phyloP scores from a whole-genome alignment of 2,797 vertebrate genomes.

The Peromyscus eremicus region DNA sequence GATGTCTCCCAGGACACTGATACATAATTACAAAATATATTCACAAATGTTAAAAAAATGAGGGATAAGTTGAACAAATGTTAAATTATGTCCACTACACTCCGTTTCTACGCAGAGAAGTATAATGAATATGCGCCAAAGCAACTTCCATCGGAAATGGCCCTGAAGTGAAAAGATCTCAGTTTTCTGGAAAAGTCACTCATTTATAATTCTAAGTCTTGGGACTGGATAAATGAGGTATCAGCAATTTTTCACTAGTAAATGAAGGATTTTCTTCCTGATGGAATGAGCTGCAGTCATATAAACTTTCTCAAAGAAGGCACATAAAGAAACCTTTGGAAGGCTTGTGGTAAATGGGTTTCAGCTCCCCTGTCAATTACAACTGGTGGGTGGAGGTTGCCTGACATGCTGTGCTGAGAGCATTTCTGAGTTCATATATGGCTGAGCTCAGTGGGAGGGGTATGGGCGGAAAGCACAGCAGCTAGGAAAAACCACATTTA shows the following conservation, averaged over 20 bases:
- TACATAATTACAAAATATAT: background rate
- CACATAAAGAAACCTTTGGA: background rate
- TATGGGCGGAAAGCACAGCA: background rate
- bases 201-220: background rate
- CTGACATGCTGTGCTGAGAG: background rate
- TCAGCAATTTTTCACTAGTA: background rate
- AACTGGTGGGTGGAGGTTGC: background rate
- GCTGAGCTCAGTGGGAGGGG: background rate
- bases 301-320: constrained; percentile 31
- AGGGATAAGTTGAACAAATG: background rate
- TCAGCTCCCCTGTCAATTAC: background rate
- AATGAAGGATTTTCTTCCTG: constrained; percentile 41
- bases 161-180: constrained; percentile 22
- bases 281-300: background rate
- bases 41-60: background rate
- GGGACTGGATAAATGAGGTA: background rate
- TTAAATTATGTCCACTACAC: constrained; percentile 13
- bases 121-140: background rate
- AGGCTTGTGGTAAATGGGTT: constrained; percentile 32
- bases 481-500: background rate
- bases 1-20: background rate
- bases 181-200: constrained; percentile 31
- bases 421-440: background rate
- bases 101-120: constrained; percentile 30
- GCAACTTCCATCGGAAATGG: constrained; percentile 16